These are phyloP conservation scores for Drosophila imparisetae DNA, from an alignment of 2,888 invertebrate species.

Conservation along the genomic window DNA sequence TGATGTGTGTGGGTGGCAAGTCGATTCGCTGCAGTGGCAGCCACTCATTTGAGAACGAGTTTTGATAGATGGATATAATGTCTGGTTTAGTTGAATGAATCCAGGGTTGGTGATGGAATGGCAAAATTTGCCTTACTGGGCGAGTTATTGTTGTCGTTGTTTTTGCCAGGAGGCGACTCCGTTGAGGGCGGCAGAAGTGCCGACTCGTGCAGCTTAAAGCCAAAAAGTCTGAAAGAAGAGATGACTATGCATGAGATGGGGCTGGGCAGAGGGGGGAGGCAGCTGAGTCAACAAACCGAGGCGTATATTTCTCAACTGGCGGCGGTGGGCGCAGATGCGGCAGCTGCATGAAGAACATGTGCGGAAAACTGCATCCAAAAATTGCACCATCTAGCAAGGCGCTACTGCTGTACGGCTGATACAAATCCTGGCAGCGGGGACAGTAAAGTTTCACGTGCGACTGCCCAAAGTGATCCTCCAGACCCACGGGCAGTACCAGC, in stretches of 20 bases:
- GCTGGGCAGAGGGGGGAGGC: no score
- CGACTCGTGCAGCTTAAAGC: constrained; percentile 54
- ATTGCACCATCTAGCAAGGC: constrained; percentile 61
- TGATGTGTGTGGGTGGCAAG: neutral
- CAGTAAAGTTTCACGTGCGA: constrained; percentile 61
- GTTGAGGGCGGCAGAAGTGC: constrained; percentile 29
- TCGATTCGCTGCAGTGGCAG: neutral
- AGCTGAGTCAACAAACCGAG: constrained; percentile 50
- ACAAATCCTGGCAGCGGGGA: constrained; percentile 60
- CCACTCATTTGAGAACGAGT: neutral
- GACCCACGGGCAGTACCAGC: constrained; percentile 54
- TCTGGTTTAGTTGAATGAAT: neutral
- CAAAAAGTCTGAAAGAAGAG: constrained; percentile 43
- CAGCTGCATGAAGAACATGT: constrained; percentile 67
- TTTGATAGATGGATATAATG: constrained; percentile 1
- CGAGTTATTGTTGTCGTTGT: neutral
- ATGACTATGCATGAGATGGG: neutral
- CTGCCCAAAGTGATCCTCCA: constrained; percentile 32
- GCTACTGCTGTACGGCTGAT: constrained; percentile 32
- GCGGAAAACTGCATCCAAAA: constrained; percentile 65
- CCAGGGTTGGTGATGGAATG: neutral
- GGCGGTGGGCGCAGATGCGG: constrained; percentile 52
- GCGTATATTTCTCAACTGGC: constrained; percentile 43
- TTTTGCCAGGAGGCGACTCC: neutral
- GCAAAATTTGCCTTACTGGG: neutral